phyloP scores from a whole-genome alignment of 2,113 vertebrate species.

The Echinops telfairi region DNA sequence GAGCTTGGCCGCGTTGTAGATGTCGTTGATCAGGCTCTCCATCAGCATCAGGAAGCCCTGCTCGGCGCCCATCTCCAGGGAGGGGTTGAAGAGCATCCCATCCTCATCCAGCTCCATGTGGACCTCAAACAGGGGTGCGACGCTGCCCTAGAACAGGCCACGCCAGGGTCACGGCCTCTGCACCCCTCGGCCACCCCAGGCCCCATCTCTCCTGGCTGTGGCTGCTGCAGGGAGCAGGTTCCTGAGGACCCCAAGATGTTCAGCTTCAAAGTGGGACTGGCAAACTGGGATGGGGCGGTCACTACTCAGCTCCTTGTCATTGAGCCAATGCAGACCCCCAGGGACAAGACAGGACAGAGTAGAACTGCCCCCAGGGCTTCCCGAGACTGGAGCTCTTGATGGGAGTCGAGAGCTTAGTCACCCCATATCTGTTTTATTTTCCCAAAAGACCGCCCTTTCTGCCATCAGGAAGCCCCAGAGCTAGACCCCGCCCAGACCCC shows the following conservation, averaged over 20 bases:
- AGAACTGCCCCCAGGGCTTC: no score
- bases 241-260: rapidly evolving
- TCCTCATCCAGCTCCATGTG: conserved; percentile 82
- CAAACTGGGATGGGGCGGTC: not conserved
- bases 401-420: not conserved
- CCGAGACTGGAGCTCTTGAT: no score
- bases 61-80: conserved; percentile 64
- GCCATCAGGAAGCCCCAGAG: not conserved
- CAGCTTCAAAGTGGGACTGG: not conserved
- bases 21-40: conserved; percentile 81
- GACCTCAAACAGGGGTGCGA: conserved; percentile 86
- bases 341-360: no score
- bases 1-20: conserved; percentile 80
- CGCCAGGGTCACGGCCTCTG: rapidly evolving
- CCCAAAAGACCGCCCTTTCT: not conserved
- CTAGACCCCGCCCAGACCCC: no score
- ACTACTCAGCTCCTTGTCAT: not conserved
- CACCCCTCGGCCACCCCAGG: rapidly evolving
- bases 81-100: conserved; percentile 80
- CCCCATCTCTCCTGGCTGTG: rapidly evolving
- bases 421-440: not conserved
- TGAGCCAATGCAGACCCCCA: no score
- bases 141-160: conserved; percentile 70
- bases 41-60: conserved; percentile 81
- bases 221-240: rapidly evolving